Evolutionary conservation across 2,113 vertebrate genomes (phyloP), one percentile per base, ranked within the genome.

Genomic region (Aldabrachelys gigantea): DNA sequence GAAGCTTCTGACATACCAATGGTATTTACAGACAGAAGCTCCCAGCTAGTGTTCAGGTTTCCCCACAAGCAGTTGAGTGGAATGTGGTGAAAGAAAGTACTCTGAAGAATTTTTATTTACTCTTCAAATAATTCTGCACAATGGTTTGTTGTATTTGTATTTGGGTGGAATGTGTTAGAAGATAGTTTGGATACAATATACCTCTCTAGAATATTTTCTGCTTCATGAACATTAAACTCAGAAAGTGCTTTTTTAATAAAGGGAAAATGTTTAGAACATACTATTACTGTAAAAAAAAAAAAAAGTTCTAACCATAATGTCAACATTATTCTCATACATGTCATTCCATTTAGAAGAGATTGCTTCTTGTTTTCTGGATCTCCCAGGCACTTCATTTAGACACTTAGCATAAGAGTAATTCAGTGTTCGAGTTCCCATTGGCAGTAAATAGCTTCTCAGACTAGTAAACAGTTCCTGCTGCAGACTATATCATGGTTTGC

Each of bases 11-110:
- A 93, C 86, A 93, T 95, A 91, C 89, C 92, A 85, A 80, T 90
- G 82, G 2, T 89, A 85, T 97, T 97, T 98, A 92, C 87, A 93
- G 95, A 96, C 85, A 94, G 95, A 96, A 92, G 89, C 94, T 96
- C 88, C 94, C 92, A 93, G 78, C 80, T 92, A 85, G 92, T 31
- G n/a, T 95, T 97, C 95, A 93, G 79, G 86, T 97, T 96, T 96
- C 94, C 80, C 93, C 88, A 35, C 79, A 95, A 84, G 86, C 84
- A 88, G 41, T 79, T 50, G 76, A 92, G 81, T 92, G 72, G 89
- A 95, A 90, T 22, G 72, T 87, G 27, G 72, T 91, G 80, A 91
- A 92, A 94, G 69, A 90, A 92, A 95, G 87, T 82, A 83, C 62
- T 88, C 83, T 59, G 56, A 91, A 86, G 47, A 75, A 38, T 65